phyloP scores from a whole-genome alignment of 2,113 vertebrate genomes.

The Desmodus rotundus region DNA sequence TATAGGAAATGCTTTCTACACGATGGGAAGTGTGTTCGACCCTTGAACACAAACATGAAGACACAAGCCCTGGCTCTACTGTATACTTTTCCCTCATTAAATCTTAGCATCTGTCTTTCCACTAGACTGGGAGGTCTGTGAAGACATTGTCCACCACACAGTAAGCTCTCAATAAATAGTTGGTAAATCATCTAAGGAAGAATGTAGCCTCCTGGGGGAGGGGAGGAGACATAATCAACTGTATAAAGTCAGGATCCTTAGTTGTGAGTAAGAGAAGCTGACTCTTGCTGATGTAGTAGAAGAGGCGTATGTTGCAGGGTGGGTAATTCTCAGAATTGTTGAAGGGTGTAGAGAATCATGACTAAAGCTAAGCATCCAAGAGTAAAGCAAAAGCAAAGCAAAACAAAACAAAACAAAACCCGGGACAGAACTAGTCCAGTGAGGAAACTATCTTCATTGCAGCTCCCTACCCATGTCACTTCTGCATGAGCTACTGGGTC shows the following conservation, averaged over 20 bases:
- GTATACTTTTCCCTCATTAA: neutral
- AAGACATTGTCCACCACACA: neutral
- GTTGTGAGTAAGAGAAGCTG: neutral
- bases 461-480: neutral
- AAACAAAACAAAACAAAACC: neutral
- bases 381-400: neutral
- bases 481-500: neutral
- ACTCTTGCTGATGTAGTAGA: neutral
- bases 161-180: neutral
- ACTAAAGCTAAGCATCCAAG: neutral
- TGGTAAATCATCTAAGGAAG: neutral
- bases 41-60: neutral
- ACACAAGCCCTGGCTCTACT: neutral
- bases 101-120: neutral
- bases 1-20: neutral
- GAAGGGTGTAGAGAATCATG: neutral
- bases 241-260: neutral
- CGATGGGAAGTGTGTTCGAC: neutral
- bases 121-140: neutral
- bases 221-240: neutral
- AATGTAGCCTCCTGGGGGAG: neutral
- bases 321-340: neutral
- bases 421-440: neutral
- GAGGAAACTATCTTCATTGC: neutral
- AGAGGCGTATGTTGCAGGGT: neutral